phyloP scores from a whole-genome alignment of 2,888 invertebrate genomes.

The Apomyelois bistriatella region DNA sequence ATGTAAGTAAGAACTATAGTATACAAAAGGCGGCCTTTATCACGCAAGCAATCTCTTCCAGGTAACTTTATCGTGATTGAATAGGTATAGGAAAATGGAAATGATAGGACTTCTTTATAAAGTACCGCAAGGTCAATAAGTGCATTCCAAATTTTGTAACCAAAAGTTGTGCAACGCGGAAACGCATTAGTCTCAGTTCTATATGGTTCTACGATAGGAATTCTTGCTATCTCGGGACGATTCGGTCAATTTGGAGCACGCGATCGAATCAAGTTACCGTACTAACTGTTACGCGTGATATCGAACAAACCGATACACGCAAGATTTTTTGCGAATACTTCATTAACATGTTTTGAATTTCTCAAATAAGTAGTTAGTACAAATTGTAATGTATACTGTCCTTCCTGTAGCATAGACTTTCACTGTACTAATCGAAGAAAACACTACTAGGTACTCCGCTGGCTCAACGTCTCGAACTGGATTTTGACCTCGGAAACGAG shows the following conservation, averaged over 20 bases:
- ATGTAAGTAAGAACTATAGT: no score
- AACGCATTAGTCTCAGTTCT: constrained; percentile 17
- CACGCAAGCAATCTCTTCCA: no score
- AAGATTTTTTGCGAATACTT: constrained; percentile 29
- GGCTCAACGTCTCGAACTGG: no score
- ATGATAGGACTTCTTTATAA: background rate
- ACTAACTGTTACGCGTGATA: constrained; percentile 58
- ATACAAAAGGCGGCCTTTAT: no score
- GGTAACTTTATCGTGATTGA: no score
- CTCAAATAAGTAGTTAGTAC: constrained; percentile 9
- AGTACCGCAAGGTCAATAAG: constrained; percentile 3
- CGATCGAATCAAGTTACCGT: constrained; percentile 49
- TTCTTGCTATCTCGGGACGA: constrained; percentile 32
- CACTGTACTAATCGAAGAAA: background rate
- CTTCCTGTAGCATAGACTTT: constrained; percentile 6
- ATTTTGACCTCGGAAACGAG: no score
- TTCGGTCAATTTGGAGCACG: constrained; percentile 48
- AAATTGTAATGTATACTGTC: constrained; percentile 9
- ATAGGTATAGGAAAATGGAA: no score
- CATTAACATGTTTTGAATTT: constrained; percentile 28
- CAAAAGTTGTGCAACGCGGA: constrained; percentile 44
- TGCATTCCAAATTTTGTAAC: constrained; percentile 17
- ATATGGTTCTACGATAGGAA: constrained; percentile 14
- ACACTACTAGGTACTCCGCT: no score
- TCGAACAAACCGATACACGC: constrained; percentile 37